A percentile compares a stretch with the other conserved stretches of the same genome.
Conservation (phyloP, 2,888 invertebrate genomes). For the Coelinius sp. region DNA sequence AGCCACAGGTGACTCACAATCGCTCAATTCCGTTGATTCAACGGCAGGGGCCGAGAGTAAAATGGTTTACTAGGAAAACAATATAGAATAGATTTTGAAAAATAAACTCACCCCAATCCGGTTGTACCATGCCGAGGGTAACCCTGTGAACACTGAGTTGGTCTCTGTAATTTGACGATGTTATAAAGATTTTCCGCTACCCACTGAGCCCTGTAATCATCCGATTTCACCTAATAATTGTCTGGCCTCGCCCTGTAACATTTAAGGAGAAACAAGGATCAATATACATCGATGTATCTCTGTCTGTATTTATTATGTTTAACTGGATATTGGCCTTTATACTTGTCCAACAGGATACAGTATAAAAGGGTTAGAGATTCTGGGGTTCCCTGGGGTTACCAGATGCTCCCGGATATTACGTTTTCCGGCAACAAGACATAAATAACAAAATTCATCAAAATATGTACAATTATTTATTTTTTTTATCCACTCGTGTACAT, state of each 20-base stretch:
- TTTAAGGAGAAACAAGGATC: conserved; percentile 2
- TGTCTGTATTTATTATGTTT: conserved; percentile 1
- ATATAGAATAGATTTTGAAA: background rate
- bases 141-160: conserved; percentile 39
- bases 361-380: conserved; percentile 8
- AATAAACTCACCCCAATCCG: background rate
- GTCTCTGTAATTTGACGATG: conserved; percentile 49
- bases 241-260: conserved; percentile 19
- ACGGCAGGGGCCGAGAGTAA: no score
- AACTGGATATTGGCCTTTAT: background rate
- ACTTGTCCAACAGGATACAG: conserved; percentile 8
- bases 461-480: background rate
- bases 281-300: conserved; percentile 20
- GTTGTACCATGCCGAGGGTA: background rate
- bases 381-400: background rate
- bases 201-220: conserved; percentile 54
- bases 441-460: conserved; percentile 3
- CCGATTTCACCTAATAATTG: conserved; percentile 39
- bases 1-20: no score
- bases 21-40: no score
- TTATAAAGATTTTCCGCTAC: conserved; percentile 54
- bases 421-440: conserved; percentile 6
- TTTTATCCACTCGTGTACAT: background rate
- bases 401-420: conserved; percentile 16
- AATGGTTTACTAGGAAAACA: no score